Percentiles rank a stretch among this genome's conserved stretches.
Conservation (phyloP, 2,113 vertebrate genomes). For the Eretmodus cyanostictus region DNA sequence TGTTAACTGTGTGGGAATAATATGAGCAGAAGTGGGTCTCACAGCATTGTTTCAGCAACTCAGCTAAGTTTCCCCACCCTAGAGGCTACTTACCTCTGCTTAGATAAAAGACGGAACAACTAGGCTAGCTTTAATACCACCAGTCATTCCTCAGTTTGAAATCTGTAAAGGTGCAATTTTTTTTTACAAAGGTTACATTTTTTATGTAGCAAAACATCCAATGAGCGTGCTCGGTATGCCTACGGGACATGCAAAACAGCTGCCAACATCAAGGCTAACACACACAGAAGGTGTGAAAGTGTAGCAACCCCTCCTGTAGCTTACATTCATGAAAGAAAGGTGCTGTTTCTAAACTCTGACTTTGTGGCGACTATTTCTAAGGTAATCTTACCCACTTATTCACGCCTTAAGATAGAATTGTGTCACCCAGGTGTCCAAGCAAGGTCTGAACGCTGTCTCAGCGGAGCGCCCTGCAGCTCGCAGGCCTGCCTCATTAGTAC, state of each 20-base stretch:
- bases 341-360: not conserved
- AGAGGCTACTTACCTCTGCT: not conserved
- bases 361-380: not conserved
- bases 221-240: too few species aligned
- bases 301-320: not conserved
- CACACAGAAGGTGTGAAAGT: not conserved
- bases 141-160: not conserved
- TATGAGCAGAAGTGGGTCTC: not conserved
- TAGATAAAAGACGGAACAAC: not conserved
- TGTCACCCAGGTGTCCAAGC: not conserved
- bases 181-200: not conserved
- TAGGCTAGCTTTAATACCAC: not conserved
- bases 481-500: not conserved
- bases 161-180: not conserved
- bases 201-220: not conserved
- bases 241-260: not conserved
- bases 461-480: not conserved
- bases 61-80: not conserved
- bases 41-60: not conserved
- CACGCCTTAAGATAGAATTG: not conserved
- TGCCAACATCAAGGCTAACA: not conserved
- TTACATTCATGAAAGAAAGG: not conserved
- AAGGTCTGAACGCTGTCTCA: not conserved
- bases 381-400: not conserved
- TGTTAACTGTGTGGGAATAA: not conserved